Base-by-base conservation (phyloP, 2,113 vertebrate genomes). In the Neodontobutis hainanensis region DNA sequence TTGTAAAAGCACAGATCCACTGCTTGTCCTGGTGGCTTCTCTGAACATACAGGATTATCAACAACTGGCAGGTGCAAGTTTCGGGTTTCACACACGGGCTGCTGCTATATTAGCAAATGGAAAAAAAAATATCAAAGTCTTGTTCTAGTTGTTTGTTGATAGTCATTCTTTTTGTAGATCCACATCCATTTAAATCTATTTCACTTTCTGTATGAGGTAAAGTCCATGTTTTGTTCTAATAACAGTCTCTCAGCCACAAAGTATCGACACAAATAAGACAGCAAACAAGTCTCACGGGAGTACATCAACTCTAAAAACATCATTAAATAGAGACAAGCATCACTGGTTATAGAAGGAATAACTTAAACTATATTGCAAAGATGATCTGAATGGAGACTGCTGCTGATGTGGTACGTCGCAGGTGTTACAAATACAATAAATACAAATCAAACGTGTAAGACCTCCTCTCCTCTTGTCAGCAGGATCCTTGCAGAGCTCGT, bases 81-180 rank as follows among this genome's bases (percentile, higher is more conserved):
- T 84, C 57, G 45, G 67, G 69, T 77, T 81, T 65, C 63, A 74
- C 27, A 27, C 42, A 40, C 27, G 50, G 51, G 47, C 71, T 74
- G 68, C 71, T 60, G 45, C 52, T 36, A 34, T 4, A 1, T 15
- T 55, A 34, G 52, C 52, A 55, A 55, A 27, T 27, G 19, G 19
- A 27, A 27, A 27, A 27, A n/a, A 27, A 27, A 55, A 38, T n/a
- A 6, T 36, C 52, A 55, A 38, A 38, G 51, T 45, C 65, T 5
- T 53, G 35, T 52, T 44, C 62, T 67, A 49, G 61, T 73, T 61
- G 34, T 8, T 40, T 52, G 52, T 32, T 53, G 16, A 36, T 36
- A 14, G 27, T 8, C 4, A 2, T 10, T 68, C 36, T 35, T 46
- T 60, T 4, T 50, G 56, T 6, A 56, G 34, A 45, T 56, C 63